Evolutionary conservation across 2,888 invertebrate species (phyloP).

Genomic region (Eurois occulta): DNA sequence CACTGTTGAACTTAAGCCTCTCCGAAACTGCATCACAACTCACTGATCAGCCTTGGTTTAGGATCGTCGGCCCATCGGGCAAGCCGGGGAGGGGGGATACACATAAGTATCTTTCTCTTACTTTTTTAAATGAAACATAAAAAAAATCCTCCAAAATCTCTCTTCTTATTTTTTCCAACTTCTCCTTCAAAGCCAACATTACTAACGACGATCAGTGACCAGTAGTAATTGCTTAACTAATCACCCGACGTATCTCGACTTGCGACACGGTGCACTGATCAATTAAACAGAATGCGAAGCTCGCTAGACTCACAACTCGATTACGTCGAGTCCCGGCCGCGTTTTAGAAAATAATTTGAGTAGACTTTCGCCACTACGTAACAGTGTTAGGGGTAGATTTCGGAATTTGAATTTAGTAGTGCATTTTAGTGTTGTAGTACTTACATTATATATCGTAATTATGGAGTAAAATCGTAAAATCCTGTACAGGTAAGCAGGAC

Average conservation of each 20-base stretch:
- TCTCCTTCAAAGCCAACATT: slow-evolving; percentile 40
- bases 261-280: slow-evolving; percentile 64
- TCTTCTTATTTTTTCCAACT: slow-evolving; percentile 1
- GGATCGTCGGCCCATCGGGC: too few species aligned
- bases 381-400: slow-evolving; percentile 69
- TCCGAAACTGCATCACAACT: too few species aligned
- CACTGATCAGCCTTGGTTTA: too few species aligned
- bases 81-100: too few species aligned
- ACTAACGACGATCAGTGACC: slow-evolving; percentile 62
- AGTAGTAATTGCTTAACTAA: slow-evolving; percentile 69
- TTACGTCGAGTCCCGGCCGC: slow-evolving; percentile 72
- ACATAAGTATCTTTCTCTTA: too few species aligned
- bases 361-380: slow-evolving; percentile 73
- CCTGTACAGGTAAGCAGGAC: not conserved
- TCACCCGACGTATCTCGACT: slow-evolving; percentile 60
- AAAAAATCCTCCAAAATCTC: not conserved
- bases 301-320: slow-evolving; percentile 76
- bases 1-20: too few species aligned
- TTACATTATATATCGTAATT: not conserved
- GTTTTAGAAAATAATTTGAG: slow-evolving; percentile 79
- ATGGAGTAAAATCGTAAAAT: not conserved
- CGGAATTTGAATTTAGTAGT: slow-evolving; percentile 60
- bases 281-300: slow-evolving; percentile 76
- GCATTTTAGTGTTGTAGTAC: slow-evolving; percentile 31
- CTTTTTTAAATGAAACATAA: too few species aligned